Evolutionary conservation across 2,888 invertebrate species (phyloP), one percentile per base, ranked within the genome.

Genomic region (Aricia artaxerxes): DNA sequence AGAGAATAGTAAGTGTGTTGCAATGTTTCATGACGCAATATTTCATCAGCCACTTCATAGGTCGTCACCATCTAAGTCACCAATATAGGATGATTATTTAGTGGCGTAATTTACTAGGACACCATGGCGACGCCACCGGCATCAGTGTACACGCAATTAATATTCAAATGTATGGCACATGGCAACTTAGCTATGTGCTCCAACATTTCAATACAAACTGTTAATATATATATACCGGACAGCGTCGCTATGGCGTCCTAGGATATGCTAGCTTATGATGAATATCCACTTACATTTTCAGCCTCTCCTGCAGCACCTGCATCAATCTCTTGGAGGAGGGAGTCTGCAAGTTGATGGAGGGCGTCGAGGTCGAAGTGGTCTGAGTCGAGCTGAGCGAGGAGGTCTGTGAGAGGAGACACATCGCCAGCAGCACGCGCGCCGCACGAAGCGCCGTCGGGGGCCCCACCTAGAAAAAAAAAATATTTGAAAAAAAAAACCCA

Each of bases 331-430:
- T 97, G 96, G 95, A 97, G 95, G 93, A 97, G 95, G 93, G 96
- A 97, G 92, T 97, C 96, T 92, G 97, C 97, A 95, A 97, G 96
- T 92, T 97, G 96, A 93, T 97, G 96, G 91, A 97, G 96, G 89
- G 96, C 95, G 85, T 95, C 95, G 89, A 96, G 94, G 91, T 96
- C 76, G 35, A 76, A 96, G 87, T 96, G 96, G 84, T 96, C 96
- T 85, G 96, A 96, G 95, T 97, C 96, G 95, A 97, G 95, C 89
- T 97, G 97, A 85, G 96, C 96, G 95, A 97, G 96, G 95, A 97
- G 94, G 95, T 97, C 97, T 96, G 97, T 95, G 96, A 97, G 95
- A 97, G 97, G 95, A 97, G 97, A 96, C 96, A 97, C 90, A 97
- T 95, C 94, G 97, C 95, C 90, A 97, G 96, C 95, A 96, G 96